These are phyloP conservation scores for Dioctria linearis DNA, from an alignment of 2,888 invertebrate species.

Conservation along the genomic window DNA sequence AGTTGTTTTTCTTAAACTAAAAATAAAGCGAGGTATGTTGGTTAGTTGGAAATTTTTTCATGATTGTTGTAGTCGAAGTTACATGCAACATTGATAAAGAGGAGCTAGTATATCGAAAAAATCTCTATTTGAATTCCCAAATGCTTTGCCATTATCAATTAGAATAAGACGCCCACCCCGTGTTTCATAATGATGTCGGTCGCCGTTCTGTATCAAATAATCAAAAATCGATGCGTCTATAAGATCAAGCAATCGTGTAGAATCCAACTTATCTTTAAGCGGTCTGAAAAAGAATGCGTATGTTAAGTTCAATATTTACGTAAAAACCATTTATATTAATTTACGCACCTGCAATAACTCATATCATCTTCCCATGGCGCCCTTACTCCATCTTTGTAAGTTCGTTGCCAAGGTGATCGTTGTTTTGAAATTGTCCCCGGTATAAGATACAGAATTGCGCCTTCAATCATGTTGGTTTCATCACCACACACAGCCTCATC, in stretches of 20 bases:
- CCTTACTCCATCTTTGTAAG: conserved; percentile 82
- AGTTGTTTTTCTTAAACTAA: conserved; percentile 76
- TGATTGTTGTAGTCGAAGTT: conserved; percentile 68
- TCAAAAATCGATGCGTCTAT: conserved; percentile 93
- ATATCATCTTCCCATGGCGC: conserved; percentile 88
- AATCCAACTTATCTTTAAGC: conserved; percentile 73
- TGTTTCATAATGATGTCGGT: conserved; percentile 93
- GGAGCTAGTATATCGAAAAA: conserved; percentile 93
- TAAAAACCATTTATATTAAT: background rate
- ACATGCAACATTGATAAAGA: conserved; percentile 94
- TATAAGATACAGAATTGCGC: conserved; percentile 87
- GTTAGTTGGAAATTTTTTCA: background rate
- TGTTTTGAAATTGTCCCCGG: conserved; percentile 75
- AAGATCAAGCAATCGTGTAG: conserved; percentile 82
- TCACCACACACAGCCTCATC: conserved; percentile 89
- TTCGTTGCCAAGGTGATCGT: conserved; percentile 92
- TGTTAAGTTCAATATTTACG: conserved; percentile 1
- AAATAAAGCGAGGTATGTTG: conserved; percentile 13
- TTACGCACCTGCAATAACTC: conserved; percentile 82
- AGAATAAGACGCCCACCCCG: conserved; percentile 83
- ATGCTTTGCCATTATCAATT: conserved; percentile 93
- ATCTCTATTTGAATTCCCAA: conserved; percentile 90
- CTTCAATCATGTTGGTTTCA: conserved; percentile 82
- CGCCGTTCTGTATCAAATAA: conserved; percentile 95
- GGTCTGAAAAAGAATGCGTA: conserved; percentile 64